Conservation (phyloP, 2,797 vertebrate genomes). For the Macropus fuliginosus region DNA sequence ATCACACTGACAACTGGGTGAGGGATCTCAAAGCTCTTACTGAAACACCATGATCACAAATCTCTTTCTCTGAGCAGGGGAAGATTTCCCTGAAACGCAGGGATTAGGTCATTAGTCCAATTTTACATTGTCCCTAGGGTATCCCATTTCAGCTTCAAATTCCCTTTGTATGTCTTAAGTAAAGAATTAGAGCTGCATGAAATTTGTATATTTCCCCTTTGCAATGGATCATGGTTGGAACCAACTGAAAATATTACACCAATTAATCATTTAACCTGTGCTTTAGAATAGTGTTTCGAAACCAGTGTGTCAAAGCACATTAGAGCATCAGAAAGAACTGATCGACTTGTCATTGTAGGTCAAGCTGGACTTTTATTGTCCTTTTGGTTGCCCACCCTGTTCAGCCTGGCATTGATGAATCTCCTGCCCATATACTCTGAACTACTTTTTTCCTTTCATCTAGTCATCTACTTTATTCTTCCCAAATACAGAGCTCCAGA, state of each 20-base stretch:
- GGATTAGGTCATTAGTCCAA: not conserved
- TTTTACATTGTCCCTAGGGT: not conserved
- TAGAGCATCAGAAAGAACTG: constrained; percentile 2
- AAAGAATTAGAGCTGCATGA: not conserved
- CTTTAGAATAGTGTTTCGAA: constrained; percentile 1
- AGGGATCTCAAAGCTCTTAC: not conserved
- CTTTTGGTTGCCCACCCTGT: not conserved
- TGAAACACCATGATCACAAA: not conserved
- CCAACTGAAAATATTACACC: not conserved
- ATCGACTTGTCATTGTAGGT: not conserved
- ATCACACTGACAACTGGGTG: not conserved
- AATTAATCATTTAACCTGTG: constrained; percentile 35
- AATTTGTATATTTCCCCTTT: not conserved
- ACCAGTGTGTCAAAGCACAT: not conserved
- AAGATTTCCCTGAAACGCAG: not conserved
- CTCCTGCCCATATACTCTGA: not conserved
- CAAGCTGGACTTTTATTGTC: not conserved
- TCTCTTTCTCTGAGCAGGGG: not conserved
- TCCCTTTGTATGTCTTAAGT: not conserved
- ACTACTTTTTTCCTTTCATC: not conserved
- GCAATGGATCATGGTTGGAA: constrained; percentile 17
- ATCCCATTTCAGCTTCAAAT: not conserved
- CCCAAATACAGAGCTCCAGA: not conserved
- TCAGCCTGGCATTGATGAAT: not conserved
- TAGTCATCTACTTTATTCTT: not conserved